Conservation (phyloP, 2,113 vertebrate species). For the Odocoileus virginianus region DNA sequence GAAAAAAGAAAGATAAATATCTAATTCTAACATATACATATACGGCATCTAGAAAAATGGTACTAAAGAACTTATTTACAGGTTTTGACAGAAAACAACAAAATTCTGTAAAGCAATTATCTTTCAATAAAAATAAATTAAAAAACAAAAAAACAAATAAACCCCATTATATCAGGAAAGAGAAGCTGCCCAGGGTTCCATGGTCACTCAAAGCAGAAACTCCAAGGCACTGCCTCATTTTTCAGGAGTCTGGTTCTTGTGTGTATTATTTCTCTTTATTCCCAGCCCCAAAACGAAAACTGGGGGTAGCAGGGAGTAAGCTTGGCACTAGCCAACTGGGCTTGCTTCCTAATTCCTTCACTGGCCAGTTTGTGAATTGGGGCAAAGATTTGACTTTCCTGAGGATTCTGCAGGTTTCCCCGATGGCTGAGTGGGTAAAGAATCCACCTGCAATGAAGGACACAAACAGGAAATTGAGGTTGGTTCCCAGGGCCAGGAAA, state of each 20-base stretch:
- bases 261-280: not conserved
- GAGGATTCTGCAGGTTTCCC: not conserved
- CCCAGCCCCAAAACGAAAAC: not conserved
- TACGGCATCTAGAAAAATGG: not conserved
- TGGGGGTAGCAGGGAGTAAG: not conserved
- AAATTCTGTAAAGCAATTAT: not conserved
- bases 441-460: not conserved
- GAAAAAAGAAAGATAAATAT: not conserved
- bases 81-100: not conserved
- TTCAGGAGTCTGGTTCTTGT: not conserved
- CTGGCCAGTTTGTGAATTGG: not conserved
- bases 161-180: not conserved
- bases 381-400: not conserved
- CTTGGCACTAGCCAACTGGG: not conserved
- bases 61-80: not conserved
- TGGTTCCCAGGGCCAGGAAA: not conserved
- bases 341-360: not conserved
- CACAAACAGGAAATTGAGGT: not conserved
- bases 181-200: not conserved
- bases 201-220: not conserved
- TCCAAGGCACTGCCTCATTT: not conserved
- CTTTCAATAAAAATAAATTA: not conserved
- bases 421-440: not conserved
- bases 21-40: not conserved
- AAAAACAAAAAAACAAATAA: not conserved